Conservation (phyloP, 1,140 invertebrate species). For the Diorhabda carinulata region DNA sequence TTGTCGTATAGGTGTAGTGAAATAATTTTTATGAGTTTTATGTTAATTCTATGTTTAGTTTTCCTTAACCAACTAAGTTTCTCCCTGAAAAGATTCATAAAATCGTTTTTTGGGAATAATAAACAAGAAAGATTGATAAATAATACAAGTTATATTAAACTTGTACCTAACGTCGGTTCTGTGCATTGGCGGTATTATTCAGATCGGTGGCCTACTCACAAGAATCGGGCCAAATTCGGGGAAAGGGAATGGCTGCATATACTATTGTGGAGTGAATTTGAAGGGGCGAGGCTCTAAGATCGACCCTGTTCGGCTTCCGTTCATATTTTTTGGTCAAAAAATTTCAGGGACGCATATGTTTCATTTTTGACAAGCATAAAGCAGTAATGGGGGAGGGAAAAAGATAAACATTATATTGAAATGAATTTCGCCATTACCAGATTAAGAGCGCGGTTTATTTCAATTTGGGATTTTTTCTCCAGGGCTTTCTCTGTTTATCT, state of each 20-base stretch:
- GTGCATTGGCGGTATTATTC: neutral
- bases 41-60: too few relatives aligned
- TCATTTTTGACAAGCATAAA: neutral
- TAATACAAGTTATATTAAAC: too few relatives aligned
- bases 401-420: neutral
- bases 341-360: neutral
- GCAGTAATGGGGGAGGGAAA: neutral
- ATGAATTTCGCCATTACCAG: too few relatives aligned
- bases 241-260: neutral
- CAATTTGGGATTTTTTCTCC: too few relatives aligned
- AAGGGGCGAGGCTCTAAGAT: neutral
- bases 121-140: too few relatives aligned
- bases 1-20: too few relatives aligned
- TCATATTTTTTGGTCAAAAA: neutral
- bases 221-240: neutral
- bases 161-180: neutral
- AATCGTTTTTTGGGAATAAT: too few relatives aligned
- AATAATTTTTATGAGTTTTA: too few relatives aligned
- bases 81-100: too few relatives aligned
- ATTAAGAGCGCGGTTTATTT: too few relatives aligned
- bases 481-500: too few relatives aligned
- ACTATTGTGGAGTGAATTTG: neutral
- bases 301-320: neutral
- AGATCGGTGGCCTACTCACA: neutral
- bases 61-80: too few relatives aligned